Conservation (phyloP, 92 coral and sea anemone species). For the Parazoanthus darwini region DNA sequence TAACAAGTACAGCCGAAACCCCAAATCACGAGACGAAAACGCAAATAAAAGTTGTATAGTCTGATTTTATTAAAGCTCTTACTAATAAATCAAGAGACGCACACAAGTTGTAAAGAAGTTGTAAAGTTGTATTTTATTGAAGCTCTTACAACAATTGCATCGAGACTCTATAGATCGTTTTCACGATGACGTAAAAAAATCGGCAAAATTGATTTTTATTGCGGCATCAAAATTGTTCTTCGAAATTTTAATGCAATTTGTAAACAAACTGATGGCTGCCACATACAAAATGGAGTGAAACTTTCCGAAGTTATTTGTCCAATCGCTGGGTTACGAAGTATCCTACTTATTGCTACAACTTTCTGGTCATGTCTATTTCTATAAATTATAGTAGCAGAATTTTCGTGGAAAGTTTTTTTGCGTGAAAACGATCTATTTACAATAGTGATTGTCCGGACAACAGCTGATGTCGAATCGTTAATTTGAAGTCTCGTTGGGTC, state of each 20-base stretch:
- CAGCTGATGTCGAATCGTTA: not conserved
- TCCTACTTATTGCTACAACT: no score
- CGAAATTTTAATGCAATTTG: no score
- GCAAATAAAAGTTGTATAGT: not conserved
- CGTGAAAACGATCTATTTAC: no score
- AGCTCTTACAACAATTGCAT: not conserved
- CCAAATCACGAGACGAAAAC: not conserved
- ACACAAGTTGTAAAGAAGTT: not conserved
- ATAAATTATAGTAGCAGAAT: no score
- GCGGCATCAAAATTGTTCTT: no score
- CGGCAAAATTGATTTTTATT: no score
- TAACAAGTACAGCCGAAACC: not conserved
- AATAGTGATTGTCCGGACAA: not conserved
- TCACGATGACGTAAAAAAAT: not conserved
- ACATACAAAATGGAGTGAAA: no score
- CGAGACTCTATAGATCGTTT: not conserved
- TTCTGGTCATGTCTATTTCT: no score
- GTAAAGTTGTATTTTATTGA: constrained; percentile 5
- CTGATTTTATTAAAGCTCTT: not conserved
- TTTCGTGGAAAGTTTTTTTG: no score
- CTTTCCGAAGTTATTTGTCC: no score
- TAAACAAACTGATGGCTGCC: no score
- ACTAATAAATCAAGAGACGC: not conserved
- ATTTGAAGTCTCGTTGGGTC: not conserved
- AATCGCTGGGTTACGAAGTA: no score